A percentile compares a stretch with the other conserved stretches of the same genome.
phyloP scores from a whole-genome alignment of 2,888 invertebrate species.

The Rotaria magnacalcarata region DNA sequence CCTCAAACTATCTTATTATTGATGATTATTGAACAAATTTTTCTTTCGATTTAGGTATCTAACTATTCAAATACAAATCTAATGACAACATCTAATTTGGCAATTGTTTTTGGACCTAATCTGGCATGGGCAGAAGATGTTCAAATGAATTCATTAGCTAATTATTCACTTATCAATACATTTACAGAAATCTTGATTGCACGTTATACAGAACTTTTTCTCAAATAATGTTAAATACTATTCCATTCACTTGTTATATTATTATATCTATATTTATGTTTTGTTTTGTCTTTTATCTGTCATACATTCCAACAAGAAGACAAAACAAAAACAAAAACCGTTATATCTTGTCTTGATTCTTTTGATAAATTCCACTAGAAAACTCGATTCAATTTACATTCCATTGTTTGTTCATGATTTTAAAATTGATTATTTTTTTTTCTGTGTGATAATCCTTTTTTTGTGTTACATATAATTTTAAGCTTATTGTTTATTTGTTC shows the following conservation, averaged over 20 bases:
- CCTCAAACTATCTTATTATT: too few species aligned
- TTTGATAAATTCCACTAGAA: neutral
- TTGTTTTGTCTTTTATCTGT: neutral
- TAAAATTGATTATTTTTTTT: neutral
- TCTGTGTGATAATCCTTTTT: neutral
- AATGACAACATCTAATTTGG: constrained; percentile 89
- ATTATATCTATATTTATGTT: neutral
- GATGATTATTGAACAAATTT: too few species aligned
- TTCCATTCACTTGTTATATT: neutral
- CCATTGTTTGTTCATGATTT: neutral
- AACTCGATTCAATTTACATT: neutral
- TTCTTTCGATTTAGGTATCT: constrained; percentile 68
- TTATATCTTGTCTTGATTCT: neutral
- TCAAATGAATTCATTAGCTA: neutral
- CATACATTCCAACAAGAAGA: neutral
- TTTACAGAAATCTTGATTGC: constrained; percentile 24
- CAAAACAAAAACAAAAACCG: too few species aligned
- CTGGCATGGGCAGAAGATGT: constrained; percentile 58
- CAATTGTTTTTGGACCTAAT: constrained; percentile 96
- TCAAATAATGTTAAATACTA: neutral
- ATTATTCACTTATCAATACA: constrained; percentile 13
- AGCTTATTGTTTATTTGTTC: neutral
- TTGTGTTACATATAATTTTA: neutral
- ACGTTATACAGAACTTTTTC: constrained; percentile 29
- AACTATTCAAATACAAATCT: constrained; percentile 86